phyloP scores from a whole-genome alignment of 2,113 vertebrate species.

The Natator depressus region DNA sequence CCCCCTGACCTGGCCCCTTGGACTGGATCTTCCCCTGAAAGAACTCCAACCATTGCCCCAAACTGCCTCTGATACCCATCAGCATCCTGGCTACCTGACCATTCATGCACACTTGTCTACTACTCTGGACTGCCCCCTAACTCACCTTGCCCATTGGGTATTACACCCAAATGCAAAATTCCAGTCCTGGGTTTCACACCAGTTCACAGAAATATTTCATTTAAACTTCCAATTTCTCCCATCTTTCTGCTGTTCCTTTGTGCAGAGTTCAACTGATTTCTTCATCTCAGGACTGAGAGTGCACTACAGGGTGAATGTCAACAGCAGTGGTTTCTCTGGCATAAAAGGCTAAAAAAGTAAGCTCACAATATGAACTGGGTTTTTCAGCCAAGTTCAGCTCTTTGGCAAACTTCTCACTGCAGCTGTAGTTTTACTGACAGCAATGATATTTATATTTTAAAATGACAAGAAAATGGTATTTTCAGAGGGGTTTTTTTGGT shows the following conservation, averaged over 20 bases:
- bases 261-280: not conserved
- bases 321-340: not conserved
- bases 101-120: not conserved
- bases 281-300: not conserved
- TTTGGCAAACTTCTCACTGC: not conserved
- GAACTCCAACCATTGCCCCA: not conserved
- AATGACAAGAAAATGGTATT: constrained; percentile 29
- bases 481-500: constrained; percentile 32
- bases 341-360: not conserved
- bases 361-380: not conserved
- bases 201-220: not conserved
- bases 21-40: not conserved
- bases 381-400: not conserved
- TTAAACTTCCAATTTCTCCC: not conserved
- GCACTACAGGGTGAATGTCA: rapidly evolving
- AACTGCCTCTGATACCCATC: not conserved
- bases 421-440: constrained; percentile 49
- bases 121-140: not conserved
- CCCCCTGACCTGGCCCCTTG: not conserved
- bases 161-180: not conserved
- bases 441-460: constrained; percentile 48
- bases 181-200: not conserved
- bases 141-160: not conserved
- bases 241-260: not conserved
- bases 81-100: not conserved